A percentile compares a stretch with the other conserved stretches of the same genome.
phyloP scores from a whole-genome alignment of 2,888 invertebrate species.

The Hirtodrosophila alboralis region DNA sequence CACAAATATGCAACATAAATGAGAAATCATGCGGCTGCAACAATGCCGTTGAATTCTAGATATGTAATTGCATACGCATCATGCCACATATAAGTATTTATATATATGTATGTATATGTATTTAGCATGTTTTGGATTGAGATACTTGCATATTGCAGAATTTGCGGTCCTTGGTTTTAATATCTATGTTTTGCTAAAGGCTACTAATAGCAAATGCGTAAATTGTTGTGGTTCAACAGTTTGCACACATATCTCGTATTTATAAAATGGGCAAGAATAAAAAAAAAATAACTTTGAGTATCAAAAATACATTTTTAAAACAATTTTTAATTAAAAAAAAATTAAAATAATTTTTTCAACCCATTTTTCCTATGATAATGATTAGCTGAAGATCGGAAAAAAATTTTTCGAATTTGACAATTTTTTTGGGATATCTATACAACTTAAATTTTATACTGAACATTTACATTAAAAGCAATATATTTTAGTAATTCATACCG shows the following conservation, averaged over 20 bases:
- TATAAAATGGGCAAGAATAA: neutral
- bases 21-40: constrained; percentile 26
- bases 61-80: no score
- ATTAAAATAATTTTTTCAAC: no score
- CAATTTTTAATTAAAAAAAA: no score
- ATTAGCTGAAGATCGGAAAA: no score
- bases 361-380: no score
- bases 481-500: no score
- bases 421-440: no score
- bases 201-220: constrained; percentile 4
- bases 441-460: no score
- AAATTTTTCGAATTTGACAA: no score
- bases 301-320: no score
- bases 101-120: neutral
- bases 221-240: constrained; percentile 16
- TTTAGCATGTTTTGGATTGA: neutral
- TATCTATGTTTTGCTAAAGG: constrained; percentile 3
- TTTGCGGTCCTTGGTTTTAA: constrained; percentile 8
- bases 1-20: constrained; percentile 17
- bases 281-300: constrained; percentile 2
- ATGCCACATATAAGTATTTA: neutral
- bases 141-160: constrained; percentile 7
- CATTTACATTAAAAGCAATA: no score
- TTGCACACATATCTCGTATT: constrained; percentile 7
- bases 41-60: no score